phyloP scores from a whole-genome alignment of 2,113 vertebrate species.

The Puma concolor region DNA sequence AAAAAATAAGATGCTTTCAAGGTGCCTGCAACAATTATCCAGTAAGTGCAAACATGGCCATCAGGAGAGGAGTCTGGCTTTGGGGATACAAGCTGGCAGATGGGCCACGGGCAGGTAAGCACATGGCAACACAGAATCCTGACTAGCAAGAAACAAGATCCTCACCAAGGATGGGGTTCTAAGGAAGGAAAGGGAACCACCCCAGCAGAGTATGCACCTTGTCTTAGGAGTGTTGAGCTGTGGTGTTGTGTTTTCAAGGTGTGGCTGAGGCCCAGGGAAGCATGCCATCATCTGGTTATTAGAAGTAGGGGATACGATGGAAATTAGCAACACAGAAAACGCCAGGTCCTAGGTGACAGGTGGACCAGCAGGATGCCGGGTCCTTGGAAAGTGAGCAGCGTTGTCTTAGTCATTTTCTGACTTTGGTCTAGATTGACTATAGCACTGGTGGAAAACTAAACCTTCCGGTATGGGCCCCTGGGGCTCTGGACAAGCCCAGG shows the following conservation, averaged over 20 bases:
- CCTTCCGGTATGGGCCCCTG: background rate
- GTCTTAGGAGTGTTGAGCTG: accelerated
- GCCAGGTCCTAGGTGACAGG: background rate
- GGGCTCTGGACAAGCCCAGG: background rate
- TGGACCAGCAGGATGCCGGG: background rate
- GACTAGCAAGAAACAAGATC: background rate
- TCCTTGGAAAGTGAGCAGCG: background rate
- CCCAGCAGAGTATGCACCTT: too few relatives aligned
- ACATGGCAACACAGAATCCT: background rate
- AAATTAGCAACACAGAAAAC: background rate
- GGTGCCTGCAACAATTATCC: background rate
- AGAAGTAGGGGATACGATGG: background rate
- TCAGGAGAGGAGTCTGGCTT: background rate
- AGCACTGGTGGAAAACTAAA: too few relatives aligned
- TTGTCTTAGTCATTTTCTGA: background rate
- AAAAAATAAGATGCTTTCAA: background rate
- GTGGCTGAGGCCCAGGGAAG: background rate
- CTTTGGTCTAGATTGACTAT: background rate
- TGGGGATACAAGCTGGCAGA: background rate
- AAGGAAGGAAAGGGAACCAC: background rate
- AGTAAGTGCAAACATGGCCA: accelerated
- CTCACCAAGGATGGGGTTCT: background rate
- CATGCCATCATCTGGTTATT: background rate
- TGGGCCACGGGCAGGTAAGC: background rate
- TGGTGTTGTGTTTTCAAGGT: background rate